These are phyloP conservation scores for Philaethria dido DNA, from an alignment of 2,888 invertebrate genomes.

Conservation along the genomic window DNA sequence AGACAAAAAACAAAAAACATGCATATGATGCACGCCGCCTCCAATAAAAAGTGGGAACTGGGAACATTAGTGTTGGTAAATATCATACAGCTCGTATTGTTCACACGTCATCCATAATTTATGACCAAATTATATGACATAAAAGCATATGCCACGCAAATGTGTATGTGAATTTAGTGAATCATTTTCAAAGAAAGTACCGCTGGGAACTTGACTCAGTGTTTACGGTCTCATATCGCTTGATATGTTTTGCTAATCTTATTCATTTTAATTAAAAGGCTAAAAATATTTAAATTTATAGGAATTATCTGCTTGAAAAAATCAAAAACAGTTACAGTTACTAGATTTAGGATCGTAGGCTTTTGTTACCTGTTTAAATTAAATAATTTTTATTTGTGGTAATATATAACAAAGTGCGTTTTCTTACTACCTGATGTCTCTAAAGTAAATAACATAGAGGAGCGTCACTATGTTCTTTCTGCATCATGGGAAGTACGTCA, in stretches of 20 bases:
- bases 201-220: conserved; percentile 25
- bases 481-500: neutral
- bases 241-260: neutral
- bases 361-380: too few species aligned
- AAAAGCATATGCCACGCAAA: conserved; percentile 5
- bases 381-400: too few species aligned
- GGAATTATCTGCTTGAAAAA: too few species aligned
- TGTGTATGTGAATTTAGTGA: conserved; percentile 26
- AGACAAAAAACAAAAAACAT: neutral
- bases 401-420: too few species aligned
- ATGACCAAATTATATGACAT: conserved; percentile 31
- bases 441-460: neutral
- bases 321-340: too few species aligned
- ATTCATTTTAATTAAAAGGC: too few species aligned
- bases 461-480: neutral
- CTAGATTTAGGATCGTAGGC: too few species aligned
- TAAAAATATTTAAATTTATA: too few species aligned
- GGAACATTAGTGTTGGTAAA: neutral
- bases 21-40: neutral
- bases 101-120: conserved; percentile 24
- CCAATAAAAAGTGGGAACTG: conserved; percentile 11
- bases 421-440: too few species aligned
- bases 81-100: conserved; percentile 3
- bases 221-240: neutral
- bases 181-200: conserved; percentile 36